phyloP scores from a whole-genome alignment of 1,140 invertebrate genomes.

The Leptestheria dahalacensis region DNA sequence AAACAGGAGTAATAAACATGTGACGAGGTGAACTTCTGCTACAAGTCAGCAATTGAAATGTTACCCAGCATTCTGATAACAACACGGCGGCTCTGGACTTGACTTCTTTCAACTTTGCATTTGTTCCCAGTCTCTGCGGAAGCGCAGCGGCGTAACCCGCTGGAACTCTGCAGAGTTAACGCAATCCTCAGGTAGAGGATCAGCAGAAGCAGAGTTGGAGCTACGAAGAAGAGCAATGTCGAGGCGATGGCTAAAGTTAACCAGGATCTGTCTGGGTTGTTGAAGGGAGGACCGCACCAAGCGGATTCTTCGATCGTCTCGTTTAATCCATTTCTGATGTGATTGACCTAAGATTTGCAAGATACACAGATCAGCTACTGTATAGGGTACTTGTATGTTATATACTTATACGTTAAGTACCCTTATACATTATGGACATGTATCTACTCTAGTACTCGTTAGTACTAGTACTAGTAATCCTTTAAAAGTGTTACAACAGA shows the following conservation, averaged over 20 bases:
- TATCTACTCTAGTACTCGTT: too few species aligned
- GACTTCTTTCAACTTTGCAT: conserved; percentile 6
- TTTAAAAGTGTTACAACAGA: too few species aligned
- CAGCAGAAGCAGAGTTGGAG: conserved; percentile 21
- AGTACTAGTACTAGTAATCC: too few species aligned
- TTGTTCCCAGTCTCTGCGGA: conserved; percentile 63
- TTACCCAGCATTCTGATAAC: conserved; percentile 24
- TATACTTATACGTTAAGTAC: too few species aligned
- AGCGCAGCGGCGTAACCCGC: conserved; percentile 47
- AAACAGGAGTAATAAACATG: too few species aligned
- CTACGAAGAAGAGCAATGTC: conserved; percentile 20
- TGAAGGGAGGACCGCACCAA: conserved; percentile 22
- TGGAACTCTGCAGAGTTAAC: conserved; percentile 10
- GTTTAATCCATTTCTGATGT: conserved; percentile 4
- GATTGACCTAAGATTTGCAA: not conserved
- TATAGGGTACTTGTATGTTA: not conserved
- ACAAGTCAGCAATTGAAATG: too few species aligned
- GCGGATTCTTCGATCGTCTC: conserved; percentile 20
- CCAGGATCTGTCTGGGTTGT: conserved; percentile 18
- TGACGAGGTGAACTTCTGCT: too few species aligned
- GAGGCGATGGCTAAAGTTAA: conserved; percentile 20
- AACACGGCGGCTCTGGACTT: conserved; percentile 19
- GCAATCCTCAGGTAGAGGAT: conserved; percentile 21
- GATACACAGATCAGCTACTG: not conserved
- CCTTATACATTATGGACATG: too few species aligned